Evolutionary conservation across 2,888 invertebrate genomes (phyloP), one percentile per base, ranked within the genome.

Genomic region (Watsonalla binaria): DNA sequence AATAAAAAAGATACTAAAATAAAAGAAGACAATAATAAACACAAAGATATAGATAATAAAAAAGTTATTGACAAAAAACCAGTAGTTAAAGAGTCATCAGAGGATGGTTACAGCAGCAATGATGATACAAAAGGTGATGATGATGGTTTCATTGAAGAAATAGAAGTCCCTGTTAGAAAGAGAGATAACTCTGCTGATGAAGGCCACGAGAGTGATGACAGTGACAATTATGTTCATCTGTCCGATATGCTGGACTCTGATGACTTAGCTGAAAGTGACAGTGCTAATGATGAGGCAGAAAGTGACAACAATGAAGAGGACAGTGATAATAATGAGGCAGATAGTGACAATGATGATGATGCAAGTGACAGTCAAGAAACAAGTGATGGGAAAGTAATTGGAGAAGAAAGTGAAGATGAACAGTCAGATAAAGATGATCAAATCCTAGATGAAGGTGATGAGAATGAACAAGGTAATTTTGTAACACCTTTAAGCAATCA

Each of bases 161-260:
- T 77, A 59, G 85, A 78, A 62, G 82, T 89, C 0, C 87, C 87
- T 2, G 14, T 86, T 5, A 82, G 60, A 51, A 86, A 83, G 56
- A 79, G 63, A 47, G 70, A 78, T 8, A 70, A 75, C 33, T 76
- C 82, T 6, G 66, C 64, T 6, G 83, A 84, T 70, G 85, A 86
- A 65, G 85, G 73, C 24, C 81, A 82, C 66, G 76, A 80, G 24
- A 84, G 84, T 65, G 87, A 86, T 73, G 84, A 85, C 47, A 77
- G 76, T 66, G 79, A 85, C 0, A 84, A 82, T 58, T 84, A 84
- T 57, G 59, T 76, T 8, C 86, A 88, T 70, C 58, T 90, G 45
- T 90, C 89, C 47, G 92, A 80, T 56, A 86, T 82, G 78, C 59
- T 80, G 15, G 84, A 79, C 73, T 82, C 82, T 56, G 86, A 86